Percentiles rank a stretch among this genome's conserved stretches.
Evolutionary conservation across 1,140 invertebrate species (phyloP).

Genomic region (Pogonomyrmex californicus): DNA sequence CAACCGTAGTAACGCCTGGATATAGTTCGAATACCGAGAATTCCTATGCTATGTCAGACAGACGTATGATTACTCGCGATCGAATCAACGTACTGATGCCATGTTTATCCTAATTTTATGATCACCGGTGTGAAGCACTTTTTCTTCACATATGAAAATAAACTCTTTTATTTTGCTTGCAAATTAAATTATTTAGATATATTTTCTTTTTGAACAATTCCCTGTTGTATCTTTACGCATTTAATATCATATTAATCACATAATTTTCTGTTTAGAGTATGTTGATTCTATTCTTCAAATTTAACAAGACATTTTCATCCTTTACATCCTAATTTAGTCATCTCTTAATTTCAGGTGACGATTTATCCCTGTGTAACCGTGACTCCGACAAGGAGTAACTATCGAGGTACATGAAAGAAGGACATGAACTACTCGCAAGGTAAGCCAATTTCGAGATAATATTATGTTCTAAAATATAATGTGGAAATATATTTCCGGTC

Average conservation of each 20-base stretch:
- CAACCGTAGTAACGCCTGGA: slow-evolving; percentile 42
- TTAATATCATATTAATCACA: background rate
- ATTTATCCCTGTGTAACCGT: slow-evolving; percentile 71
- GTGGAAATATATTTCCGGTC: background rate
- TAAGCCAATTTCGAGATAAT: slow-evolving; percentile 70
- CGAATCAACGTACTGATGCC: slow-evolving; percentile 26
- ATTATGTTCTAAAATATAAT: background rate
- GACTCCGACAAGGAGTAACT: slow-evolving; percentile 84
- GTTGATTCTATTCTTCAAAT: background rate
- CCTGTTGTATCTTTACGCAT: background rate
- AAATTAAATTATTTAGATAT: background rate
- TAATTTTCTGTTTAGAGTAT: no score
- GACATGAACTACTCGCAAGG: slow-evolving; percentile 87
- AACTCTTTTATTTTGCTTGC: background rate
- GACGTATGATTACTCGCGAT: slow-evolving; percentile 36
- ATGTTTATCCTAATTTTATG: background rate
- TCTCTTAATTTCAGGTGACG: slow-evolving; percentile 77
- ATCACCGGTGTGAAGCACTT: background rate
- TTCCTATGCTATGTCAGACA: slow-evolving; percentile 33
- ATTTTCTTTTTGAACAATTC: background rate
- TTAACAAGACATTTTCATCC: background rate
- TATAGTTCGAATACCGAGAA: slow-evolving; percentile 48
- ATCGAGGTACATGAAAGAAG: slow-evolving; percentile 85
- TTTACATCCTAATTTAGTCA: slow-evolving; percentile 18
- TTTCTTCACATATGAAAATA: background rate